Percentiles rank a stretch among this genome's conserved stretches.
Conservation (phyloP, 2,888 invertebrate genomes). For the Hoplodrina ambigua region DNA sequence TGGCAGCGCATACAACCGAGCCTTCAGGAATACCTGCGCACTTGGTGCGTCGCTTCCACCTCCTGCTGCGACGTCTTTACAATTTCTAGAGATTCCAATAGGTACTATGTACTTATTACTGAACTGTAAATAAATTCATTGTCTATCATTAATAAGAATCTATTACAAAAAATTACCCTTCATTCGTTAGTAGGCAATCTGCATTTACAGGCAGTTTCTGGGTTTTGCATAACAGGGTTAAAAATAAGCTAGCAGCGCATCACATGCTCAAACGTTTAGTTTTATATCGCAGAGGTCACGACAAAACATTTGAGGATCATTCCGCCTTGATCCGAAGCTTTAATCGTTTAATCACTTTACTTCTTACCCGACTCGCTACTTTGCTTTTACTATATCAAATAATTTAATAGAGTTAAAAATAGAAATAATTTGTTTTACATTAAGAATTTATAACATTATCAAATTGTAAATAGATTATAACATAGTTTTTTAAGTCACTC, state of each 20-base stretch:
- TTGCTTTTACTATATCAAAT: too few relatives aligned
- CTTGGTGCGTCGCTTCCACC: too few relatives aligned
- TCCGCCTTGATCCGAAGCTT: not conserved
- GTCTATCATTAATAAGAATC: slow-evolving; percentile 6
- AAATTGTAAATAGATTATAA: too few relatives aligned
- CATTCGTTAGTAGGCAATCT: not conserved
- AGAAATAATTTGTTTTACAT: too few relatives aligned
- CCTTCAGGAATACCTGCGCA: too few relatives aligned
- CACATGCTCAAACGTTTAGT: not conserved
- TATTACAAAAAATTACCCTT: not conserved
- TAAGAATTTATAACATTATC: too few relatives aligned
- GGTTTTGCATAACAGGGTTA: slow-evolving; percentile 17
- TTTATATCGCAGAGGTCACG: slow-evolving; percentile 8
- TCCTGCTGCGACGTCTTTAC: not conserved
- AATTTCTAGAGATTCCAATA: not conserved
- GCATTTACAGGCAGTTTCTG: slow-evolving; percentile 7
- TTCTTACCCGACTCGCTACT: too few relatives aligned
- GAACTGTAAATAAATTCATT: too few relatives aligned
- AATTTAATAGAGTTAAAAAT: too few relatives aligned
- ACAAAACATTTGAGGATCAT: slow-evolving; percentile 1
- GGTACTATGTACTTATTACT: too few relatives aligned
- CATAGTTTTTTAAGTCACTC: too few relatives aligned
- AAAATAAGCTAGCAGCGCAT: slow-evolving; percentile 3
- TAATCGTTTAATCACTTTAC: not conserved
- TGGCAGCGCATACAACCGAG: too few relatives aligned